These are phyloP conservation scores for Erebia aethiops DNA, from an alignment of 2,888 invertebrate species.

Conservation along the genomic window DNA sequence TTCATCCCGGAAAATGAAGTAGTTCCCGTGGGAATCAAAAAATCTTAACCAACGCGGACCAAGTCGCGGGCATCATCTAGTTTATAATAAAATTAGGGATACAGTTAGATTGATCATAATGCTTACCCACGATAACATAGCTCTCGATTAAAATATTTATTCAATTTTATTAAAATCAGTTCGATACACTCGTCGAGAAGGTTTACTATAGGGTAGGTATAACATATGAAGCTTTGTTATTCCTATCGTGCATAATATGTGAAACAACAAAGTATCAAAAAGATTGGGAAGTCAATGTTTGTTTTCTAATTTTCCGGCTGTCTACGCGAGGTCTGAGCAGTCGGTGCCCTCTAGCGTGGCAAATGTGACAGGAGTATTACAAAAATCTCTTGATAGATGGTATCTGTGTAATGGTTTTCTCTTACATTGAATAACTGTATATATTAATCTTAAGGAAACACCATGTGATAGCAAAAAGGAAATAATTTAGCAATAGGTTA, in stretches of 20 bases:
- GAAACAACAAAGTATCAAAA: slow-evolving; percentile 35
- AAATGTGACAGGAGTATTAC: slow-evolving; percentile 64
- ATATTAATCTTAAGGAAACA: neutral
- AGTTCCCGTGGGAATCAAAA: no score
- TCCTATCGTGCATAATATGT: slow-evolving; percentile 13
- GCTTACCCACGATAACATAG: neutral
- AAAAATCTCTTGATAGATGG: slow-evolving; percentile 57
- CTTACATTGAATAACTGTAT: neutral
- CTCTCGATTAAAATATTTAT: neutral
- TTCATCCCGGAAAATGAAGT: no score
- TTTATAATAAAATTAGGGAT: no score
- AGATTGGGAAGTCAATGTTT: slow-evolving; percentile 54
- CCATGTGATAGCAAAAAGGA: no score
- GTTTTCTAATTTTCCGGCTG: slow-evolving; percentile 81
- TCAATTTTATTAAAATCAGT: neutral
- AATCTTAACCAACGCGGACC: no score
- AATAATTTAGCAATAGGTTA: no score
- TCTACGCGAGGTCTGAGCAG: slow-evolving; percentile 66
- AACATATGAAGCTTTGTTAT: slow-evolving; percentile 8
- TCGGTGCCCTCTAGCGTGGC: slow-evolving; percentile 37
- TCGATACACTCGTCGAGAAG: neutral
- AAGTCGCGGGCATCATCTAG: no score
- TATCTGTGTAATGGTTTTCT: slow-evolving; percentile 35
- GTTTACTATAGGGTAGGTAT: neutral
- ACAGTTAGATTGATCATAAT: no score